phyloP scores from a whole-genome alignment of 2,797 vertebrate species.

The Arnoldichthys spilopterus region DNA sequence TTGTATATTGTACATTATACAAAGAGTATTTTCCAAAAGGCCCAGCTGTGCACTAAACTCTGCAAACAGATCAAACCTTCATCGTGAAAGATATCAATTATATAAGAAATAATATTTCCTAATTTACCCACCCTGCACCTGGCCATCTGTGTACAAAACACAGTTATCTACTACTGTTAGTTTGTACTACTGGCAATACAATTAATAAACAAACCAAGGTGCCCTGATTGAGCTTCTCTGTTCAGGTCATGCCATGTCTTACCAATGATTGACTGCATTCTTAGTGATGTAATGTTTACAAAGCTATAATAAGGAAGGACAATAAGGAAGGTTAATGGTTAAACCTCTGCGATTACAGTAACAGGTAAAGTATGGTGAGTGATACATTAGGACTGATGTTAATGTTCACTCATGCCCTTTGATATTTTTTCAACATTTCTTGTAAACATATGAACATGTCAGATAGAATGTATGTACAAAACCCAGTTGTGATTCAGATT shows the following conservation, averaged over 20 bases:
- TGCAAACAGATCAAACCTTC: neutral
- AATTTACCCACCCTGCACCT: neutral
- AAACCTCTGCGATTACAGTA: neutral
- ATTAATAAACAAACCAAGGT: constrained; percentile 3
- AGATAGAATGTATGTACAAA: too few relatives aligned
- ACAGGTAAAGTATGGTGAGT: neutral
- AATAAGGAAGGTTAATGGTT: constrained; percentile 13
- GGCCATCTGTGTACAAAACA: neutral
- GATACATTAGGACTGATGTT: neutral
- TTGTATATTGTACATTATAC: too few relatives aligned
- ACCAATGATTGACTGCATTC: neutral
- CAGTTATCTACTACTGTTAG: neutral
- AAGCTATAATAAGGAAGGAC: neutral
- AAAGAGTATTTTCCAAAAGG: too few relatives aligned
- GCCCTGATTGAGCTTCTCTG: neutral
- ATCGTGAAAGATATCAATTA: neutral
- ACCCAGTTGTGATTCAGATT: too few relatives aligned
- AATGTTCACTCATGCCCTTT: neutral
- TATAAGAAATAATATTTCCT: neutral
- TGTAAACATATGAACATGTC: too few relatives aligned
- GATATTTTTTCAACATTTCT: neutral
- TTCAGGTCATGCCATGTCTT: neutral
- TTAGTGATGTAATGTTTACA: constrained; percentile 2
- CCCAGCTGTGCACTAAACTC: too few relatives aligned
- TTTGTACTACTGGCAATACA: neutral